Evolutionary conservation across 2,888 invertebrate species (phyloP), one percentile per base, ranked within the genome.

Genomic region (Synergus laeviventris): DNA sequence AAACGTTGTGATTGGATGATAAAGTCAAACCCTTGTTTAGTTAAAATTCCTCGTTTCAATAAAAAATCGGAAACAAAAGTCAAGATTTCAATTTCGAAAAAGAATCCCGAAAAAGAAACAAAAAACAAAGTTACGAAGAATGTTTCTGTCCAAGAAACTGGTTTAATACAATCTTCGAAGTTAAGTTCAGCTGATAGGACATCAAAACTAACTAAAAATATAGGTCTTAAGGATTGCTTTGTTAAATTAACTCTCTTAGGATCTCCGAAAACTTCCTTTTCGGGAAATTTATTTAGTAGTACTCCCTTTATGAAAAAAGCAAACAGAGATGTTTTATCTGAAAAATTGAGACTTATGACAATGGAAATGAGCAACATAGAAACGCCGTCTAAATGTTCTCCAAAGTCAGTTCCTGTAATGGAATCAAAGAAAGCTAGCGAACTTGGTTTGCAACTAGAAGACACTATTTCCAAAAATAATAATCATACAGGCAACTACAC

Each of bases 291-390:
- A n/a, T 9, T 11, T n/a, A 70, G 70, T 24, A 70, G 70, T n/a
- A 70, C 70, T 70, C 70, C 70, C 14, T 49, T 70, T 14, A 12
- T 70, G 31, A 70, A n/a, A n/a, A 49, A 31, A n/a, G 24, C 24
- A 9, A 45, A 56, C 1, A 21, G 9, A 9, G 31, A n/a, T n/a
- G 7, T 24, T 21, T 11, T 66, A n/a, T 24, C 21, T 14, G 21
- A 24, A 24, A 21, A 9, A 21, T 24, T 42, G 1, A 49, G 31
- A n/a, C 49, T 49, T 9, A 31, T 70, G 3, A 49, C 24, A 45
- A n/a, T 49, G n/a, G 49, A 70, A n/a, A 49, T 70, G 9, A 70
- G 49, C 31, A 31, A 49, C 4, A 70, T 49, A 12, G 11, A 8
- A 31, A 9, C 16, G 9, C 11, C 8, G 11, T 49, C n/a, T 31